Conservation (phyloP, 2,888 invertebrate species). For the Apamea sordens region DNA sequence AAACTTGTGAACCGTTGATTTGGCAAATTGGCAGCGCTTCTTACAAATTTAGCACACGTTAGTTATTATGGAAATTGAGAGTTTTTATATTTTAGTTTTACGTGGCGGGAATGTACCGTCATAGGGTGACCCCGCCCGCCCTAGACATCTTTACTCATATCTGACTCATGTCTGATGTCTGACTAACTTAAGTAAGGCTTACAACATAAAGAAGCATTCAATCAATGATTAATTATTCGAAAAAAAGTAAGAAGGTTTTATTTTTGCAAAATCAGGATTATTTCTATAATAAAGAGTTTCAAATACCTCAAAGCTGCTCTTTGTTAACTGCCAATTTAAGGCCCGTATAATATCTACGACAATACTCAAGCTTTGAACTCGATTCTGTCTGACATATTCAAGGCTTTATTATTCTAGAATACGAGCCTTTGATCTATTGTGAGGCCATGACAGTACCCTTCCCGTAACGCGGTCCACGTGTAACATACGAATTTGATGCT, state of each 20-base stretch:
- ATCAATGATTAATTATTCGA: background rate
- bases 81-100: background rate
- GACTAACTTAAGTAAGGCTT: background rate
- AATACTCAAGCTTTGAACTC: conserved; percentile 14
- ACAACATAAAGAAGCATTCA: background rate
- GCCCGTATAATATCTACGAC: conserved; percentile 1
- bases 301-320: conserved; percentile 5
- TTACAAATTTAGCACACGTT: conserved; percentile 41
- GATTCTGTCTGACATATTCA: conserved; percentile 15
- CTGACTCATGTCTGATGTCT: background rate
- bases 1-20: conserved; percentile 58
- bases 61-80: conserved; percentile 16
- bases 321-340: conserved; percentile 13
- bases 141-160: background rate
- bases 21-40: conserved; percentile 61
- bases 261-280: background rate
- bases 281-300: background rate
- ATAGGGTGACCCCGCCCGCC: background rate
- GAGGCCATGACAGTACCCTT: conserved; percentile 6
- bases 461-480: background rate
- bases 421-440: conserved; percentile 26
- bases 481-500: conserved; percentile 11
- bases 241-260: background rate
- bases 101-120: background rate
- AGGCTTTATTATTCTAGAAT: conserved; percentile 27